Base-by-base conservation (phyloP, 53 echinoderm and acorn worm genomes). In the Echinometra lucunter region DNA sequence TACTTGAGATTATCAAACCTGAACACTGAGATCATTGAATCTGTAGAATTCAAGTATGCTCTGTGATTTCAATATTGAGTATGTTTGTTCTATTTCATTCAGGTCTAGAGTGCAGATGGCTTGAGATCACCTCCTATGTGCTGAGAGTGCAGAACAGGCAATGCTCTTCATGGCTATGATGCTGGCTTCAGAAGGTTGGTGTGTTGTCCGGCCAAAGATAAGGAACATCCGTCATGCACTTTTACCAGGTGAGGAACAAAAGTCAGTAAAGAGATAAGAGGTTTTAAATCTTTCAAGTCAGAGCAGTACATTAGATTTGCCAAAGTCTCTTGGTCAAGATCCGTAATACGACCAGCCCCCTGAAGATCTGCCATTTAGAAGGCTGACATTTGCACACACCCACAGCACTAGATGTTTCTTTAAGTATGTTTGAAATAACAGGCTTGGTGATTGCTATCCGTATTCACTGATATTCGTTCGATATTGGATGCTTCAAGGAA, bases 161-260 rank as follows among this genome's bases (percentile, higher is more conserved):
- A 97, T 96, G 96, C 92, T 99, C 44, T 99, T 98, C 80, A 97
- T 99, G 96, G 98, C 94, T 9, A 95, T 99, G 97, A 99, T 99
- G 99, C 96, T 99, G 38, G 99, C 99, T 28, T 96, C 99, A 25
- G 99, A 99, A 88, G 99, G 99, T 37, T 99, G 99, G 99, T 99
- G 99, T 94, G 99, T 99, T 55, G 94, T 99, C 21, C 96, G 99
- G 83, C 99, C 98, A 8, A 49, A 74, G 90, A 99, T 99, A 57
- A 94, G 97, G 45, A 97, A 97, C 92, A 97, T 98, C 75, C 95
- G 96, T 44, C 98, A 97, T 91, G 96, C 97, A 0, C 95, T 99
- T 8, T 94, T 99, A 90, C 97, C 97, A 96, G 98, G 99, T 99
- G 58, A 91, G 97, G 91, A 66, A 66, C 27, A 10, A 28, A n/a